Base-by-base conservation (phyloP, 2,797 vertebrate species). In the Danio tinwini region DNA sequence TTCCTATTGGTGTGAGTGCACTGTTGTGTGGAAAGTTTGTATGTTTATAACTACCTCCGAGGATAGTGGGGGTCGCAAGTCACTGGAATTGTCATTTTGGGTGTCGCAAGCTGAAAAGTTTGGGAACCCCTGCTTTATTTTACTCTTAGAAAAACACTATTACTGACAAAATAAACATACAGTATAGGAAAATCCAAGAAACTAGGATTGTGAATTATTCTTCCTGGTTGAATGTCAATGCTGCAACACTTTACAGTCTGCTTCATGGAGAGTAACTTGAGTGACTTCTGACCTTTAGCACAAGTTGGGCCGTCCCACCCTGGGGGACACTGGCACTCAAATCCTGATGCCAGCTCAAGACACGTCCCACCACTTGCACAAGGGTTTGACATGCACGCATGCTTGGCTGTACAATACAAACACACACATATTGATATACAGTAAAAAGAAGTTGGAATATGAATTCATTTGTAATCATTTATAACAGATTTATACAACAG, bases 271-370 rank as follows among this genome's bases (percentile, higher is more conserved):
- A n/a, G 13, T 19, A 21, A 56, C n/a, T 8, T 11, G 1, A 47
- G 21, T 69, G 50, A 78, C 40, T 64, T 91, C 95, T 88, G 88
- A 99, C 97, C 96, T 86, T 96, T 90, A 5, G 97, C 96, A 84
- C 97, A 99, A 5, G 97, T 99, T 64, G 94, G 95, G 77, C 97
- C 97, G 0, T 94, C 94, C 97, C 97, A 99, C 80, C 97, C 97
- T 0, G 94, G 87, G 0, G 97, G 96, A 88, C 97, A 98, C 86
- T 95, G 96, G 86, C 97, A 99, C 86, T 98, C 96, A 8, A 99
- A 99, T 56, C 96, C 95, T 0, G 95, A 93, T 0, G 93, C 92
- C 78, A 95, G 93, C 82, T 98, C 97, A 0, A 97, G 95, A 84
- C 97, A 99, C 1, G 94, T 95, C 50, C 97, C 97, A 52, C 96